Conservation (phyloP, 2,888 invertebrate genomes). For the Dusona sp. region DNA sequence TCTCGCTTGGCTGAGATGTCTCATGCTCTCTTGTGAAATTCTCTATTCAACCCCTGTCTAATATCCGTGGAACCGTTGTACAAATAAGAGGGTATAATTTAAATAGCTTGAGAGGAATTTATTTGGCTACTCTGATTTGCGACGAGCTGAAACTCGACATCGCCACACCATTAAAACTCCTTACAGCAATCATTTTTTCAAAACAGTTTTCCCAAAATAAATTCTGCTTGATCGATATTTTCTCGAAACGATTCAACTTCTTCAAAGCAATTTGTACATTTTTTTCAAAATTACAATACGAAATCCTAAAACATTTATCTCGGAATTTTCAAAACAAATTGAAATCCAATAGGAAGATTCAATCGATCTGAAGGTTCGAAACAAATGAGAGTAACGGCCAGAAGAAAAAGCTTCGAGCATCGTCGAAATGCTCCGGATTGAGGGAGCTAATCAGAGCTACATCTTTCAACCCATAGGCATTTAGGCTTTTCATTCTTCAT, state of each 20-base stretch:
- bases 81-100: slow-evolving; percentile 57
- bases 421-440: slow-evolving; percentile 27
- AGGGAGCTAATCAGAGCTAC: slow-evolving; percentile 8
- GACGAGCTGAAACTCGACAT: slow-evolving; percentile 9
- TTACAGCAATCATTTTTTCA: not conserved
- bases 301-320: not conserved
- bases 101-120: slow-evolving; percentile 53
- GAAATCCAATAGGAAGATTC: not conserved
- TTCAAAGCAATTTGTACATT: not conserved
- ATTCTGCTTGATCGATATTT: not conserved
- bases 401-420: not conserved
- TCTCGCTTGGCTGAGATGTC: slow-evolving; percentile 51
- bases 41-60: slow-evolving; percentile 57
- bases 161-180: not conserved
- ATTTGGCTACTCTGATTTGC: not conserved
- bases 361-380: not conserved
- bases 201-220: not conserved
- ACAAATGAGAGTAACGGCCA: not conserved
- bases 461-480: slow-evolving; percentile 22
- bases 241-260: not conserved
- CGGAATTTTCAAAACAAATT: not conserved
- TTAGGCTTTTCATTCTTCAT: slow-evolving; percentile 41
- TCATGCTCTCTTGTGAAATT: slow-evolving; percentile 59
- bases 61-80: slow-evolving; percentile 52
- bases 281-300: not conserved